Conservation (phyloP, 2,797 vertebrate genomes). For the Alauda arvensis region DNA sequence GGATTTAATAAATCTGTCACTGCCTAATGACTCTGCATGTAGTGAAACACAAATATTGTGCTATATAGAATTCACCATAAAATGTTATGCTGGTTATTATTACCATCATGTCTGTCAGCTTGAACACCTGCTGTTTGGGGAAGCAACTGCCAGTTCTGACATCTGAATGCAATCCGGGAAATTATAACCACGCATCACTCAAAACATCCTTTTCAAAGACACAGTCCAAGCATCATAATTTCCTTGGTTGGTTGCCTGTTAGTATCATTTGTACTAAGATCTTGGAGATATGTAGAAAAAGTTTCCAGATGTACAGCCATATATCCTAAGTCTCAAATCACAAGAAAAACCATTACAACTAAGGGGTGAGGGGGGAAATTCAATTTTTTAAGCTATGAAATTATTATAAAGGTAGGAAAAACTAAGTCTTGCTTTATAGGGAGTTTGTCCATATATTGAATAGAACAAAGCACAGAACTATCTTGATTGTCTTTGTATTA, state of each 20-base stretch:
- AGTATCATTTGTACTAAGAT: slow-evolving; percentile 45
- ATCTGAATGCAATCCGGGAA: slow-evolving; percentile 54
- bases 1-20: slow-evolving; percentile 4
- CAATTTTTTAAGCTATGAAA: not conserved
- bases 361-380: not conserved
- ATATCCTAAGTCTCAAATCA: not conserved
- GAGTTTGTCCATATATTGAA: not conserved
- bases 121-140: slow-evolving; percentile 44
- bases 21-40: not conserved
- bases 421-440: not conserved
- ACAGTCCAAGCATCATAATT: slow-evolving; percentile 62
- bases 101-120: slow-evolving; percentile 32
- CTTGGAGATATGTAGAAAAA: slow-evolving; percentile 46
- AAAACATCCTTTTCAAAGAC: slow-evolving; percentile 52
- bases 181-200: slow-evolving; percentile 40
- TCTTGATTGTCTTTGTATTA: not conserved
- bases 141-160: slow-evolving; percentile 55
- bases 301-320: slow-evolving; percentile 43
- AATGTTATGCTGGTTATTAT: not conserved
- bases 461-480: not conserved
- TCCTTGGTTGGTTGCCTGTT: slow-evolving; percentile 47
- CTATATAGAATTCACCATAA: not conserved
- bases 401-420: not conserved
- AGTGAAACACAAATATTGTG: not conserved
- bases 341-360: not conserved